Evolutionary conservation across 2,888 invertebrate genomes (phyloP), one percentile per base, ranked within the genome.

Genomic region (Drosophila neotestacea): DNA sequence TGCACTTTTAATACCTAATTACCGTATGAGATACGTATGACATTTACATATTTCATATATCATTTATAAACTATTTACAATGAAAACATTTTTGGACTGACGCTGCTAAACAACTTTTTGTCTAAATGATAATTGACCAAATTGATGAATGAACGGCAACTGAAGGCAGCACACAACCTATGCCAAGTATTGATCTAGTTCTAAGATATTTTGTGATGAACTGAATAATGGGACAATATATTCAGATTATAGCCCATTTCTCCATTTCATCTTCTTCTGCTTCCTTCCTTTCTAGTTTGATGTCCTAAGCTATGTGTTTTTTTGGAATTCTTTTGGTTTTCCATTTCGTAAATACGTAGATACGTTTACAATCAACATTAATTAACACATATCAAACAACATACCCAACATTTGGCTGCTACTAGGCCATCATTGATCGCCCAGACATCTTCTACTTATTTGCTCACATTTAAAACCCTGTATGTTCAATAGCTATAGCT

Each of bases 391-490:
- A 42, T 73, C 60, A 65, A 50, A 81, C 76, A 73, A 70, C 76
- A 61, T 64, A 47, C 48, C 85, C 66, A 62, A 78, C 44, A 64
- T 70, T 70, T 73, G 60, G 70, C 55, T 60, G 63, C 70, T 74
- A 75, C 50, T 51, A 56, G 52, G 60, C 64, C 65, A 56, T 61
- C 42, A 69, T 51, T 69, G 46, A 70, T 78, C 54, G 74, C 62
- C 58, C 60, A 46, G 48, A 79, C 55, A 73, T 68, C 54, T 47
- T 34, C 73, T 87, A 72, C 66, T 59, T 86, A 81, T 81, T 82
- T 88, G 81, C 88, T 85, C 89, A 87, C 85, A 85, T 85, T 89
- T 89, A 89, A 86, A 86, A 86, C 86, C 86, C 86, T 86, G 86
- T 86, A 86, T 86, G 85, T 87, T 85, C 84, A 88, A 88, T 88